Conservation (phyloP, 2,888 invertebrate species). For the Drosophila koepferae region DNA sequence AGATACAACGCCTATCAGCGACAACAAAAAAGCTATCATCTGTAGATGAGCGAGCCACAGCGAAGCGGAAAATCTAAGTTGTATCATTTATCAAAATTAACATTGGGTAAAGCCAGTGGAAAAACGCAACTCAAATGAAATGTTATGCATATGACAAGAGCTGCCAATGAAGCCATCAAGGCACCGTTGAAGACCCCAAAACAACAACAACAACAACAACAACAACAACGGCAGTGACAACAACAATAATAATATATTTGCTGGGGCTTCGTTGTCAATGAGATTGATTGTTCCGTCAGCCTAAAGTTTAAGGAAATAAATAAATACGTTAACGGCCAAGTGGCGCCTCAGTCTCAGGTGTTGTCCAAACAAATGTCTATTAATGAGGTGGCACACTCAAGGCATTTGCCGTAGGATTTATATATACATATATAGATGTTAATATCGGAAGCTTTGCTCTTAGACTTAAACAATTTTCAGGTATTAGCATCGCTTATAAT, state of each 20-base stretch:
- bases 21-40: slow-evolving; percentile 21
- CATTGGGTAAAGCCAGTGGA: slow-evolving; percentile 38
- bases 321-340: slow-evolving; percentile 27
- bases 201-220: not conserved
- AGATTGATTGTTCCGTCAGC: slow-evolving; percentile 68
- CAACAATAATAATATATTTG: slow-evolving; percentile 4
- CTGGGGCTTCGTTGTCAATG: slow-evolving; percentile 58
- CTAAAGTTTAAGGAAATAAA: slow-evolving; percentile 29
- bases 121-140: slow-evolving; percentile 47
- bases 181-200: slow-evolving; percentile 14
- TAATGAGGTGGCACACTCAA: slow-evolving; percentile 37
- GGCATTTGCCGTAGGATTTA: not conserved
- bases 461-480: not conserved
- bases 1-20: not conserved
- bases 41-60: slow-evolving; percentile 10
- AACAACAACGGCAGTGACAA: not conserved
- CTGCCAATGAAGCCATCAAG: slow-evolving; percentile 64
- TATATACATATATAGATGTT: not conserved
- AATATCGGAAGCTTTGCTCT: not conserved
- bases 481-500: not conserved
- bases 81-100: slow-evolving; percentile 73
- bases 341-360: slow-evolving; percentile 52
- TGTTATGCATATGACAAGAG: slow-evolving; percentile 60
- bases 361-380: slow-evolving; percentile 59
- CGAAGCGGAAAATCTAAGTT: slow-evolving; percentile 25